Evolutionary conservation across 1,140 invertebrate genomes (phyloP).

Genomic region (Meteorus sp.): DNA sequence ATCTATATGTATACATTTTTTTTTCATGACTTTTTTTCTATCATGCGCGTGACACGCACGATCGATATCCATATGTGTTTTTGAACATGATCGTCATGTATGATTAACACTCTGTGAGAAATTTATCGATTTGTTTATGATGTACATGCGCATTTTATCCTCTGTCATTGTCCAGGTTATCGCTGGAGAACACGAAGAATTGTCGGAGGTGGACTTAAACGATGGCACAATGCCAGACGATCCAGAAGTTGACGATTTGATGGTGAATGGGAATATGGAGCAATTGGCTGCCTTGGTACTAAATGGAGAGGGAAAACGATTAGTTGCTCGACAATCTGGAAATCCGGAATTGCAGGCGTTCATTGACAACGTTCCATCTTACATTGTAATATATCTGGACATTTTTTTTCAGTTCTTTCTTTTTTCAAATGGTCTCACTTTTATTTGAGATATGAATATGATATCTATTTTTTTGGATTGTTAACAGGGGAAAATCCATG

Average conservation of each 20-base stretch:
- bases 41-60: slow-evolving; percentile 15
- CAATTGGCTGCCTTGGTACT: slow-evolving; percentile 85
- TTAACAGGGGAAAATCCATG: slow-evolving; percentile 87
- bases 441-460: too few relatives aligned
- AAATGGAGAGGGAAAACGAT: slow-evolving; percentile 79
- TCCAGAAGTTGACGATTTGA: slow-evolving; percentile 63
- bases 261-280: slow-evolving; percentile 82
- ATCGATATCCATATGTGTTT: slow-evolving; percentile 41
- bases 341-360: slow-evolving; percentile 87
- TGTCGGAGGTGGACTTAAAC: slow-evolving; percentile 41
- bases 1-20: neutral
- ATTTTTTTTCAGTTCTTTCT: neutral
- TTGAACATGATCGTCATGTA: slow-evolving; percentile 33
- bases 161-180: slow-evolving; percentile 43
- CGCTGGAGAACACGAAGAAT: slow-evolving; percentile 42
- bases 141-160: slow-evolving; percentile 36
- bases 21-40: slow-evolving; percentile 11
- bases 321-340: slow-evolving; percentile 72
- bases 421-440: neutral
- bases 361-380: slow-evolving; percentile 84
- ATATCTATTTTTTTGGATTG: too few relatives aligned
- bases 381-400: slow-evolving; percentile 69
- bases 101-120: slow-evolving; percentile 42
- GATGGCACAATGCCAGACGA: slow-evolving; percentile 51
- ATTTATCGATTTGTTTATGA: slow-evolving; percentile 39